Percentiles rank a stretch among this genome's conserved stretches.
Evolutionary conservation across 2,797 vertebrate genomes (phyloP).

Genomic region (Heteromormyrus szaboi): DNA sequence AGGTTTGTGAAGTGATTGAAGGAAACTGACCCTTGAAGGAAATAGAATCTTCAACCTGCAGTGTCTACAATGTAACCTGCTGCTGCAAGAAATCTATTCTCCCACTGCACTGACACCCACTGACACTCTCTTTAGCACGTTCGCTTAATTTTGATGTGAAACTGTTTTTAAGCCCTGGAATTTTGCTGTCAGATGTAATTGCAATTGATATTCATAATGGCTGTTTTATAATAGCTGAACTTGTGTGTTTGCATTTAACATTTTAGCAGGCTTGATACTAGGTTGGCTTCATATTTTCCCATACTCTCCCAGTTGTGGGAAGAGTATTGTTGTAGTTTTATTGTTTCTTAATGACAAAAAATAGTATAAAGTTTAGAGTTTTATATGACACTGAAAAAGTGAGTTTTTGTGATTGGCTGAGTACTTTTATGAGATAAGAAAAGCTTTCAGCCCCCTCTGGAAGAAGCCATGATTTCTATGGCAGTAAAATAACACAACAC

Average conservation of each 20-base stretch:
- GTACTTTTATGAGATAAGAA: not conserved
- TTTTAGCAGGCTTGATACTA: not conserved
- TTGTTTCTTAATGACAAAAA: not conserved
- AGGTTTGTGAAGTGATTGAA: slow-evolving; percentile 15
- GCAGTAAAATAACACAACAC: not conserved
- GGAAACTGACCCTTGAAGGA: slow-evolving; percentile 14
- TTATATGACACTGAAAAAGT: not conserved
- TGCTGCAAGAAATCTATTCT: not conserved
- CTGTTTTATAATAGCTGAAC: not conserved
- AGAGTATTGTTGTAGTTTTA: not conserved
- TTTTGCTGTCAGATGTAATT: not conserved
- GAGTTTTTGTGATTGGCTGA: not conserved
- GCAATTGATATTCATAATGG: not conserved
- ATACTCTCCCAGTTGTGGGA: not conserved
- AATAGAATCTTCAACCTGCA: not conserved
- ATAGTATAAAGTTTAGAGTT: not conserved
- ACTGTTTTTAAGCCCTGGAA: not conserved
- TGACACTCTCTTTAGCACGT: not conserved
- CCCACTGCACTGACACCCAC: not conserved
- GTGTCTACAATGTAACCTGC: not conserved
- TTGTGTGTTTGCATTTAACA: not conserved
- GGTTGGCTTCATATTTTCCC: not conserved
- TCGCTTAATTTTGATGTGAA: not conserved
- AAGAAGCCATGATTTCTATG: not conserved
- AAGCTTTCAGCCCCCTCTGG: not conserved